Percentiles rank a stretch among this genome's conserved stretches.
phyloP scores from a whole-genome alignment of 2,113 vertebrate genomes.

The Aldabrachelys gigantea region DNA sequence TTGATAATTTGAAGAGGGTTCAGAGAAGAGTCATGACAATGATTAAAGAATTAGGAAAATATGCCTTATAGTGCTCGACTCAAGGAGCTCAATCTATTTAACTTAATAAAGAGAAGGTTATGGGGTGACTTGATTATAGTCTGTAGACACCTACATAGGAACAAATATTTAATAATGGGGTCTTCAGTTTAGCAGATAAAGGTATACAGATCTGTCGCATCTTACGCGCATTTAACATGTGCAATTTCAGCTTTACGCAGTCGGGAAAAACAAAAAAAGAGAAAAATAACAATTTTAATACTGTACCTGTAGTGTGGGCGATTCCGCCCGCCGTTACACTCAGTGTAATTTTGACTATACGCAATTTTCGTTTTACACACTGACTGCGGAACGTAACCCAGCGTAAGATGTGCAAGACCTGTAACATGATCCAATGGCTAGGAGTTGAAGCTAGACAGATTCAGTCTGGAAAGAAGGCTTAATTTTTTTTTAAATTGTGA shows the following conservation, averaged over 20 bases:
- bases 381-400: too few relatives aligned
- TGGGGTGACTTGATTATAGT: not conserved
- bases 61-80: not conserved
- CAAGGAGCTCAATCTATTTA: not conserved
- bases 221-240: too few relatives aligned
- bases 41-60: not conserved
- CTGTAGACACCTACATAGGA: not conserved
- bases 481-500: not conserved
- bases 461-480: not conserved
- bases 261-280: too few relatives aligned
- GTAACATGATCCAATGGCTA: not conserved
- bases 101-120: not conserved
- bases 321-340: too few relatives aligned
- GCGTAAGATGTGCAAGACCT: too few relatives aligned
- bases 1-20: not conserved
- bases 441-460: not conserved
- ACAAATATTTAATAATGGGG: not conserved
- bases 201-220: not conserved
- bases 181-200: not conserved
- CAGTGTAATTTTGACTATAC: too few relatives aligned
- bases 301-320: too few relatives aligned
- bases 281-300: too few relatives aligned
- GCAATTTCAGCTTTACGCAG: too few relatives aligned
- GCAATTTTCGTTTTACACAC: too few relatives aligned
- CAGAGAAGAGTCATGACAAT: not conserved